Conservation (phyloP, 2,797 vertebrate genomes). For the Cynodonichthys magdalenae region DNA sequence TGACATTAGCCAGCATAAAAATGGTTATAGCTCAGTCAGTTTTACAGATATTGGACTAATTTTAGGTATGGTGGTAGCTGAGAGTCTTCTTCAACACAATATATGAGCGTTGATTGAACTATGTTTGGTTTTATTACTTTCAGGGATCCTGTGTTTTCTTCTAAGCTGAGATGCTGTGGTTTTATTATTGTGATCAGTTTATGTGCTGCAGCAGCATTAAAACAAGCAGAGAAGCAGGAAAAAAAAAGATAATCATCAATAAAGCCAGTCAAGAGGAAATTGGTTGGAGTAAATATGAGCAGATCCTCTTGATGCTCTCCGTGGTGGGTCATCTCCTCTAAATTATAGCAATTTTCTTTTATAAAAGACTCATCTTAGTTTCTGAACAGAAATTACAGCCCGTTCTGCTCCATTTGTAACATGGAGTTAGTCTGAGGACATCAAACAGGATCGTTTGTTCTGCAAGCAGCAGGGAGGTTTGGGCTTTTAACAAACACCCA, state of each 20-base stretch:
- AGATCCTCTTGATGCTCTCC: too few relatives aligned
- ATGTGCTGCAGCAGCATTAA: conserved; percentile 2
- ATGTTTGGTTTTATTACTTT: conserved; percentile 1
- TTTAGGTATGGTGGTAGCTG: too few relatives aligned
- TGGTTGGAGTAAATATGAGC: too few relatives aligned
- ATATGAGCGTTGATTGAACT: too few relatives aligned
- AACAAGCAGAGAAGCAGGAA: too few relatives aligned
- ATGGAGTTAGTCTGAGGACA: conserved; percentile 30
- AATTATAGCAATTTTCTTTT: neutral
- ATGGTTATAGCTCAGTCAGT: too few relatives aligned
- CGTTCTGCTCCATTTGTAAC: conserved; percentile 15
- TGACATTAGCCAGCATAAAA: too few relatives aligned
- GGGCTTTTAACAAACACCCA: conserved; percentile 35
- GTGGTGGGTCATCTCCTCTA: neutral
- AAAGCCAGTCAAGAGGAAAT: too few relatives aligned
- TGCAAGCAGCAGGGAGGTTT: conserved; percentile 28
- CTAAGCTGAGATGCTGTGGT: conserved; percentile 38
- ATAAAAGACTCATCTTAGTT: neutral
- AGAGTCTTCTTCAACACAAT: too few relatives aligned
- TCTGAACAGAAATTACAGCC: neutral
- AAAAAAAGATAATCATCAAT: too few relatives aligned
- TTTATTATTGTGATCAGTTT: conserved; percentile 46
- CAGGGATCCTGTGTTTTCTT: too few relatives aligned
- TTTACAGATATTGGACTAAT: too few relatives aligned
- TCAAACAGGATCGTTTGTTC: conserved; percentile 42